Percentiles rank a stretch among this genome's conserved stretches.
These are phyloP conservation scores for Pristionchus japonicus DNA, from an alignment of 2,888 invertebrate species.

Conservation along the genomic window DNA sequence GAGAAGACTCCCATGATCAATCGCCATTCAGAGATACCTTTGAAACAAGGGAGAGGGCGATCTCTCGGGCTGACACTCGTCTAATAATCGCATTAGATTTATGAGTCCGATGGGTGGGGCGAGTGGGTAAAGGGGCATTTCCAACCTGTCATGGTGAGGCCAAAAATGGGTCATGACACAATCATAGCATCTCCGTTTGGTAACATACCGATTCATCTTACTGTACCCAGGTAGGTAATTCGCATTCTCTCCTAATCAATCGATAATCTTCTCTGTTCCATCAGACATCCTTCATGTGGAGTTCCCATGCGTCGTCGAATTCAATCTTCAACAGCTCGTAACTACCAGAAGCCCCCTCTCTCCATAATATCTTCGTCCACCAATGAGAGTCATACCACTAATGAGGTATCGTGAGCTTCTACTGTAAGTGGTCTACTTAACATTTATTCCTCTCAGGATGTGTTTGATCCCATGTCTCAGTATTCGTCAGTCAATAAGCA, in stretches of 20 bases:
- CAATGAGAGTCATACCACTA: slow-evolving; percentile 35
- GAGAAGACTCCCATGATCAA: not conserved
- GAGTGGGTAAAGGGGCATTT: not conserved
- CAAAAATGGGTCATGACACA: not conserved
- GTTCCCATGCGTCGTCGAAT: not conserved
- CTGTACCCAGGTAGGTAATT: not conserved
- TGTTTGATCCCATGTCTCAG: not conserved
- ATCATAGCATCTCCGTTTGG: not conserved
- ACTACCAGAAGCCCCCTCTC: not conserved
- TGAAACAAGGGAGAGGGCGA: not conserved
- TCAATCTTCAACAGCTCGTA: not conserved
- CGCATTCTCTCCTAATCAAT: not conserved
- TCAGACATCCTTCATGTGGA: slow-evolving; percentile 26
- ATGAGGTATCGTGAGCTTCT: not conserved
- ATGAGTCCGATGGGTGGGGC: slow-evolving; percentile 7
- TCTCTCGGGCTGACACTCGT: slow-evolving; percentile 22
- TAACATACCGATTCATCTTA: slow-evolving; percentile 8
- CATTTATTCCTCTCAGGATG: not conserved
- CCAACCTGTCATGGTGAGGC: not conserved
- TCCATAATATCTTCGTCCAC: slow-evolving; percentile 39
- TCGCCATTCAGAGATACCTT: not conserved
- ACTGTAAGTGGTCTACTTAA: not conserved
- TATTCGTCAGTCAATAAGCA: slow-evolving; percentile 3
- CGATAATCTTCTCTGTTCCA: not conserved
- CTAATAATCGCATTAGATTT: slow-evolving; percentile 37